Conservation (phyloP, 2,888 invertebrate genomes). For the Resseliella maxima region DNA sequence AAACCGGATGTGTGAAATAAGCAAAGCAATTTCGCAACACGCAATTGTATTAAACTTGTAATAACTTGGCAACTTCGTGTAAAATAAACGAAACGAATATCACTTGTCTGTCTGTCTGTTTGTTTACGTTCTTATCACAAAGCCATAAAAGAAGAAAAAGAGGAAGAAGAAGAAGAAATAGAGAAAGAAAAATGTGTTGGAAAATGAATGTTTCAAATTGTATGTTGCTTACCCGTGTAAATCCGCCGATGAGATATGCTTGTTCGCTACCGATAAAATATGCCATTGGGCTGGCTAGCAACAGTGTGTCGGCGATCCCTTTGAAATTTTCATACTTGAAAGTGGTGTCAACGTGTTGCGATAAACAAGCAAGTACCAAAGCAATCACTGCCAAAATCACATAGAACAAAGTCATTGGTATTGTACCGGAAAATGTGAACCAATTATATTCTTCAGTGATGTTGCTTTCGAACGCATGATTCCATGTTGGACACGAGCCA, state of each 20-base stretch:
- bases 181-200: constrained; percentile 54
- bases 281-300: constrained; percentile 80
- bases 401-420: constrained; percentile 64
- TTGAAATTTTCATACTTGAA: constrained; percentile 69
- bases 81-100: not conserved
- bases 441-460: constrained; percentile 36
- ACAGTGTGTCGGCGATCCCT: constrained; percentile 68
- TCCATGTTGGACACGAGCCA: constrained; percentile 70
- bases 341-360: constrained; percentile 67
- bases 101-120: not conserved
- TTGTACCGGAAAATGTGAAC: constrained; percentile 59
- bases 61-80: not conserved
- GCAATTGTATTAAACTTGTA: not conserved
- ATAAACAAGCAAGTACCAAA: constrained; percentile 67
- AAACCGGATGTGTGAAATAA: not conserved
- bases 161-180: not conserved
- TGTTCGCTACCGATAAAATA: constrained; percentile 86
- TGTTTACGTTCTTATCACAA: not conserved
- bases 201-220: not conserved
- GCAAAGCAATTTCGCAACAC: no score
- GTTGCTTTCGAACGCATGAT: constrained; percentile 46
- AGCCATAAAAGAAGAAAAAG: not conserved
- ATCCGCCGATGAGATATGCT: constrained; percentile 85
- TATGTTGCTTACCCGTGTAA: constrained; percentile 79
- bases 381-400: constrained; percentile 68